Base-by-base conservation (phyloP, 2,113 vertebrate species). In the Ictalurus furcatus region DNA sequence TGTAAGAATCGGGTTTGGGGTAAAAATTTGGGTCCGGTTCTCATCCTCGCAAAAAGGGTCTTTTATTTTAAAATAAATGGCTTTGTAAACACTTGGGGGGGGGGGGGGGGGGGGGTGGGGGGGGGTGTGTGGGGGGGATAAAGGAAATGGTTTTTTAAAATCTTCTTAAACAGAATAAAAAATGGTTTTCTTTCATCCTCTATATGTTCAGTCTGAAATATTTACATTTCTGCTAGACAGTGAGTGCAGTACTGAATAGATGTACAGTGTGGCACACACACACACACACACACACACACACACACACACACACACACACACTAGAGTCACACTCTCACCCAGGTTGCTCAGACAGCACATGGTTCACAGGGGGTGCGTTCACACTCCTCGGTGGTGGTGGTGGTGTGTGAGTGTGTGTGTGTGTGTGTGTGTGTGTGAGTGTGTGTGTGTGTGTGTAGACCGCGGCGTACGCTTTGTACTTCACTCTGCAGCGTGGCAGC, bases 321-420 rank as follows among this genome's bases (percentile, higher is more conserved):
- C 84, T 23, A 4, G 56, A 82, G 56, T 82, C 80, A 58, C 87
- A 85, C 88, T 69, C 71, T 78, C 44, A 84, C 78, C 76, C 76
- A 73, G 85, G 89, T 82, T 73, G 44, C 88, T 89, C 88, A 73
- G 83, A 84, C 83, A 89, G 78, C 90, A 81, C 86, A 89, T 90
- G 89, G 84, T 86, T 86, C 69, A 78, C 83, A 88, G 86, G 85
- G 88, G 84, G 90, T 88, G 88, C 88, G 87, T 90, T 91, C 87
- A 90, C 89, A 87, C 90, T 86, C 85, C 30, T 48, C 52, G 37
- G 85, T 63, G 58, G 73, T 67, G 73, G 58, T 79, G 58, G 19
- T 81, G 67, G 86, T 89, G 87, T 89, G 54, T 30, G 48, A 67
- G 65, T 14, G 83, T 83, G 89, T 88, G 83, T 88, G 82, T 23